Conservation (phyloP, 53 echinoderm and acorn worm genomes). For the Actinopyga echinites region DNA sequence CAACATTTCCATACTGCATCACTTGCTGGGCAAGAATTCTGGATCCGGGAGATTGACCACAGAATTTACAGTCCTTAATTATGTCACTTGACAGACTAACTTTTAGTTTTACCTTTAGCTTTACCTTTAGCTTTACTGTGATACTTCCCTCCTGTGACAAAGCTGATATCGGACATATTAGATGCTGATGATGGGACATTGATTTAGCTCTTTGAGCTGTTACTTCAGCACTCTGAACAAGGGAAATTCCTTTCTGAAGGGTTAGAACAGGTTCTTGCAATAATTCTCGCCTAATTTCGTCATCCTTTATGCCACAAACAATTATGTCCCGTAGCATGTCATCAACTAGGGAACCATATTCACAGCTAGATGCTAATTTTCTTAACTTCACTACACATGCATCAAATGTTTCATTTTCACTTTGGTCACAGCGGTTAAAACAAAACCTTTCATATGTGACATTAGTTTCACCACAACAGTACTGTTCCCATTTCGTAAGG, state of each 20-base stretch:
- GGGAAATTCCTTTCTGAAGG: neutral
- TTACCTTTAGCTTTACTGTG: too few species aligned
- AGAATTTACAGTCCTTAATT: neutral
- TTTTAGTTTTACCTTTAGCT: neutral
- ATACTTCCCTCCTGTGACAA: too few species aligned
- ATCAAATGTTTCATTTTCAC: slow-evolving; percentile 49
- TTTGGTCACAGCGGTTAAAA: slow-evolving; percentile 57
- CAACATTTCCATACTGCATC: neutral
- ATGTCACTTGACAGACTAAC: neutral
- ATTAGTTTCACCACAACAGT: slow-evolving; percentile 50
- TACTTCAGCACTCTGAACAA: neutral
- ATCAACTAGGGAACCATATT: slow-evolving; percentile 36
- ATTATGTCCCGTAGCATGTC: slow-evolving; percentile 61
- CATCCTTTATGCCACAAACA: slow-evolving; percentile 44
- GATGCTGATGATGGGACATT: neutral
- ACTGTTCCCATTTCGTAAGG: slow-evolving; percentile 48
- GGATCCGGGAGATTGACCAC: too few species aligned
- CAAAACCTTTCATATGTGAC: slow-evolving; percentile 60
- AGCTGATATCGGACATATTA: too few species aligned
- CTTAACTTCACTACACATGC: slow-evolving; percentile 53
- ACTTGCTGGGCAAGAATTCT: neutral
- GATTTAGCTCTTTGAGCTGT: neutral
- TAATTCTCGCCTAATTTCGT: slow-evolving; percentile 19
- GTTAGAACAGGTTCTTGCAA: slow-evolving; percentile 32
- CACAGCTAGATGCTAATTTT: slow-evolving; percentile 57